Base-by-base conservation (phyloP, 2,888 invertebrate species). In the Galerucella calmariensis region DNA sequence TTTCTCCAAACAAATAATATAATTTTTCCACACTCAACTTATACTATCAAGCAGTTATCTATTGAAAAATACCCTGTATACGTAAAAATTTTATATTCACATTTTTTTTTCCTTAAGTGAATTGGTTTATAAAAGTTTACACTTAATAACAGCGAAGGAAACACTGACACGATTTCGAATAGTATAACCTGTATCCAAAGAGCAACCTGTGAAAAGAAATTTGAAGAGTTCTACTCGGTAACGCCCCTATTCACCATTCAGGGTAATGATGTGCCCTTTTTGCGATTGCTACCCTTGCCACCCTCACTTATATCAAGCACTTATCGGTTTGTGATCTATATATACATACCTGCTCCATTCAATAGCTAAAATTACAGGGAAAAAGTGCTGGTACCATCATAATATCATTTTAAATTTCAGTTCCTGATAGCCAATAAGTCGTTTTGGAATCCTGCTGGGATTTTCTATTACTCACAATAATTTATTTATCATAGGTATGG, bases 361-460 rank as follows among this genome's bases (percentile, higher is more conserved):
- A 68, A 75, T 73, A 66, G 35, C 16, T 65, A 65, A 46, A 65
- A 65, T 46, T 65, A 65, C 24, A 66, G 70, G 56, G 75, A 70
- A 76, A 74, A 69, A 70, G 76, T 81, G 81, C 81, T 79, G 81
- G 81, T 81, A 81, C 81, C 81, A 79, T 76, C 80, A 81, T 81
- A 80, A 78, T 75, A 71, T 71, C 61, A 66, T 66, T 74, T 73
- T 48, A 46, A 51, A 61, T 74, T 76, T 74, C 74, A 76, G 72
- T 74, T 69, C 72, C 72, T 75, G 72, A 73, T 75, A 76, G 72
- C 75, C 69, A 69, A 72, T 69, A 77, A 77, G 77, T 77, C 75
- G 73, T 63, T 58, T 69, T 51, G 67, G 66, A 35, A 66, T 71
- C 75, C 73, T 73, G 75, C 72, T 75, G 73, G 61, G 75, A 77